These are phyloP conservation scores for Paracanthobrama guichenoti DNA, from an alignment of 2,113 vertebrate genomes.

Conservation along the genomic window DNA sequence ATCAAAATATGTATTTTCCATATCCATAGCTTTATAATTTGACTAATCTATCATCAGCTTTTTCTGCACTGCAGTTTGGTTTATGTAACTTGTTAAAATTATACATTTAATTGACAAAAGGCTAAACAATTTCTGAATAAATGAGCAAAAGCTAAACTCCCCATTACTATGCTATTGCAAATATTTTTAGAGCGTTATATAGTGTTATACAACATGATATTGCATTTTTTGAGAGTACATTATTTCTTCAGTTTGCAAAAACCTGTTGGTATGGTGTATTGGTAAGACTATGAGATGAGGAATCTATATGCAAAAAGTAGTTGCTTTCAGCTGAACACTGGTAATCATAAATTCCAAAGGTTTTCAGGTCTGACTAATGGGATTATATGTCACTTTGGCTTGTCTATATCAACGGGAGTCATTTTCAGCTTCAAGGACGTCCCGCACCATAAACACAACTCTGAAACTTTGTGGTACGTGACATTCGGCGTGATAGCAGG, in stretches of 20 bases:
- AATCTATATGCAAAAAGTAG: not conserved
- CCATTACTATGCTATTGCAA: not conserved
- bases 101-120: not conserved
- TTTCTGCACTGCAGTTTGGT: not conserved
- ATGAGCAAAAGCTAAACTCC: too few species aligned
- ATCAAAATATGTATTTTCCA: not conserved
- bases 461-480: slow-evolving; percentile 44
- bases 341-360: slow-evolving; percentile 30
- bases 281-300: not conserved
- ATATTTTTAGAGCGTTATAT: not conserved
- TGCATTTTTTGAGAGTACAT: not conserved
- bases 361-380: slow-evolving; percentile 28
- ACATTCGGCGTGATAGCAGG: slow-evolving; percentile 44
- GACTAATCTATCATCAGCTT: not conserved
- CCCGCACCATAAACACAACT: slow-evolving; percentile 43
- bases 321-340: not conserved
- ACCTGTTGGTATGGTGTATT: not conserved
- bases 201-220: not conserved
- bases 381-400: not conserved
- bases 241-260: not conserved
- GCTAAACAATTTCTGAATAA: not conserved
- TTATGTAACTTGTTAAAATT: not conserved
- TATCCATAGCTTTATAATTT: not conserved
- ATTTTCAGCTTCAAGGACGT: slow-evolving; percentile 43
- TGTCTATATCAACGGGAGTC: slow-evolving; percentile 43